These are phyloP conservation scores for Dioctria linearis DNA, from an alignment of 2,888 invertebrate genomes.

Conservation along the genomic window DNA sequence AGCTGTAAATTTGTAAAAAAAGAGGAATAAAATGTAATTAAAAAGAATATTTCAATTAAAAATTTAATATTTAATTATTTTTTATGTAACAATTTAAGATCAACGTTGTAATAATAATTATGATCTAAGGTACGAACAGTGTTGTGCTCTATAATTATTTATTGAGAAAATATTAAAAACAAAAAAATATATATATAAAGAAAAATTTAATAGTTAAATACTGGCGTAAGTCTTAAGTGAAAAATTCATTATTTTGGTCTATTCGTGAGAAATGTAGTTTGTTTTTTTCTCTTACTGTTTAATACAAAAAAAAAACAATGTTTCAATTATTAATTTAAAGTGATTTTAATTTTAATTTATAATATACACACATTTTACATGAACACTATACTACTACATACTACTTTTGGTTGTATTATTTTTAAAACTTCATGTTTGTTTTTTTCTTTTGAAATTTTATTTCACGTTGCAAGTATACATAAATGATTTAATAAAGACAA, in stretches of 20 bases:
- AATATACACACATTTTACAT: neutral
- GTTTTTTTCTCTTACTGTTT: too few relatives aligned
- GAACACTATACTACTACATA: neutral
- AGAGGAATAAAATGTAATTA: slow-evolving; percentile 26
- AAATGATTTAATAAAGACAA: slow-evolving; percentile 12
- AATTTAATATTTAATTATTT: slow-evolving; percentile 42
- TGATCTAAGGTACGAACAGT: slow-evolving; percentile 42
- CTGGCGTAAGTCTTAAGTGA: slow-evolving; percentile 1
- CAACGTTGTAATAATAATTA: slow-evolving; percentile 16
- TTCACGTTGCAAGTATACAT: neutral
- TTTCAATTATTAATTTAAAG: neutral
- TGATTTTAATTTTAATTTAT: neutral
- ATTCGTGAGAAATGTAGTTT: too few relatives aligned
- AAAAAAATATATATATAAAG: too few relatives aligned
- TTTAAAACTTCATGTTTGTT: slow-evolving; percentile 5
- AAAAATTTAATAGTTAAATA: slow-evolving; percentile 6
- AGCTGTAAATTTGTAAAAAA: slow-evolving; percentile 47
- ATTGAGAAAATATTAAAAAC: neutral
- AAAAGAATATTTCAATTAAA: slow-evolving; percentile 24
- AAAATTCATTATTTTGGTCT: neutral
- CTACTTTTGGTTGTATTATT: slow-evolving; percentile 24
- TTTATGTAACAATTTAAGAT: slow-evolving; percentile 37
- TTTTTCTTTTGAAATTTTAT: neutral
- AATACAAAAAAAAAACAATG: too few relatives aligned
- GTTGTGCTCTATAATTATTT: slow-evolving; percentile 51